Base-by-base conservation (phyloP, 1,140 invertebrate genomes). In the Parapsyche elsis region DNA sequence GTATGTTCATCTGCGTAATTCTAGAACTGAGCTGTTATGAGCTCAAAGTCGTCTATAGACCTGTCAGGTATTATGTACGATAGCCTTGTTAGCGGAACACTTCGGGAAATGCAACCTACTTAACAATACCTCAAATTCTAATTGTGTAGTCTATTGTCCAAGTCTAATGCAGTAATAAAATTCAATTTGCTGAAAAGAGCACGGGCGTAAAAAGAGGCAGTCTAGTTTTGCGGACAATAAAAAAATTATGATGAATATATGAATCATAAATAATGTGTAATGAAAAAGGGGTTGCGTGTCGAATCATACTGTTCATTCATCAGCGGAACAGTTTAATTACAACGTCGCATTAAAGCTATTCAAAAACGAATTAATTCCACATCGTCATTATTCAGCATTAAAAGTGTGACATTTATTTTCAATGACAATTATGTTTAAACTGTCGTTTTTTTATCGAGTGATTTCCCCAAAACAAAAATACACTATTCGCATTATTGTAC, bases 261-360 rank as follows among this genome's bases (percentile, higher is more conserved):
- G 57, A 61, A 61, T 61, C 57, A 21, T 61, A 61, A 61, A 61
- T 61, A 61, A 61, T 21, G 16, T 1, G 16, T 61, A 61, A 61
- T 61, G 57, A 61, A 38, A 38, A 67, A 67, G 26, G 23, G 19
- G 21, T 67, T 67, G 64, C 64, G 64, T 67, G 64, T 67, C 14
- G 59, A 61, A 61, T 21, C n/a, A 23, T 23, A 19, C 2, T 19
- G 64, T 67, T 67, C 21, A 67, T 67, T 67, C 9, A 67, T 67
- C 64, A 67, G 64, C 12, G 21, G 24, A 67, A 67, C 21, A 67
- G 21, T 67, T 61, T 61, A 61, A 61, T 61, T 67, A 67, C 24
- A 12, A 26, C 19, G 64, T 26, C 64, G 10, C 24, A 53, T 53
- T 53, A 53, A 46, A 9, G 16, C 7, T 61, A 19, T 61, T n/a